These are phyloP conservation scores for Bombus confusus DNA, from an alignment of 1,140 invertebrate genomes.

Conservation along the genomic window DNA sequence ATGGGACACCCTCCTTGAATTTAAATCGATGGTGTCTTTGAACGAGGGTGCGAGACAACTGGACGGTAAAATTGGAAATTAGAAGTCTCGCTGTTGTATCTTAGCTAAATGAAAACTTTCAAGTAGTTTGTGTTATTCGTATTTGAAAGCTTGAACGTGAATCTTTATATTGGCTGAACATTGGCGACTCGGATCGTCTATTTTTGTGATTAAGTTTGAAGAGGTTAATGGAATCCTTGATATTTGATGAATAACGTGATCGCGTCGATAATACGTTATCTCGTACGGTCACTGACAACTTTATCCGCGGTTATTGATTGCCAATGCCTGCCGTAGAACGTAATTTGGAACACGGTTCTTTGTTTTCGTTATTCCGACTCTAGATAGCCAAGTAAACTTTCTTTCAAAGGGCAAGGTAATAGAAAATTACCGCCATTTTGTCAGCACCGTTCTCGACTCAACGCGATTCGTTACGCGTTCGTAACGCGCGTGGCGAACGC, in stretches of 20 bases:
- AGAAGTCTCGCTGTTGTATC: not conserved
- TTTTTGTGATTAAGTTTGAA: not conserved
- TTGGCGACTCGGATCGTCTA: no score
- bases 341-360: not conserved
- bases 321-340: slow-evolving; percentile 37
- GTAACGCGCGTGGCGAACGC: not conserved
- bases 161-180: no score
- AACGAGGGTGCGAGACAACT: not conserved
- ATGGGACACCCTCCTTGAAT: not conserved
- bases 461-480: not conserved
- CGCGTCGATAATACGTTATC: not conserved
- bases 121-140: not conserved
- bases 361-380: no score
- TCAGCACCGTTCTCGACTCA: not conserved
- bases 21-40: not conserved
- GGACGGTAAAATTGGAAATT: not conserved
- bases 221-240: not conserved
- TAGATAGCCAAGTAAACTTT: not conserved
- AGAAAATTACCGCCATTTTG: slow-evolving; percentile 36
- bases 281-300: slow-evolving; percentile 19
- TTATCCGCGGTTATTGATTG: slow-evolving; percentile 63
- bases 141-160: not conserved
- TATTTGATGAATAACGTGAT: not conserved
- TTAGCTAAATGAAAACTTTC: not conserved
- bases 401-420: not conserved